Base-by-base conservation (phyloP, 2,797 vertebrate genomes). In the Leptodactylus fallax region DNA sequence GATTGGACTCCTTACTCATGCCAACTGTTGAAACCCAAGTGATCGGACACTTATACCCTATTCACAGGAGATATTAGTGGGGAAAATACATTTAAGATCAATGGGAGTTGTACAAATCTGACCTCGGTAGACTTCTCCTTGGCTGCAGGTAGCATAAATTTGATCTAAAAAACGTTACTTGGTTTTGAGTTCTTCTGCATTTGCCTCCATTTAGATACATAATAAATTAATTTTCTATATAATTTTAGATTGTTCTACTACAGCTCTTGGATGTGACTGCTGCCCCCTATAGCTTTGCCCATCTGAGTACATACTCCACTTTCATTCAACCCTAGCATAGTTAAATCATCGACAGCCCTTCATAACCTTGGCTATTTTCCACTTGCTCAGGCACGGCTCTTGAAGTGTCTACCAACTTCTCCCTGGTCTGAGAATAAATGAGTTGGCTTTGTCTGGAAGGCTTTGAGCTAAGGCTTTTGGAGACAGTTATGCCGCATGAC, bases 401-500 rank as follows among this genome's bases (percentile, higher is more conserved):
- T 23, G 63, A 80, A 49, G n/a, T 17, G 14, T 67, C 58, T 56
- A 49, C 36, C 47, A 49, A 79, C 49, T 56, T 51, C 45, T 67
- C 58, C 7, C n/a, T 51, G 19, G 36, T 23, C 36, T 27, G 17
- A 49, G 58, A 53, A 61, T 53, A 77, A 60, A 78, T 79, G 60
- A 69, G 47, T 25, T 82, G 67, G 53, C 61, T 84, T 27, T 78
- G 53, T 77, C 82, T 84, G 14, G n/a, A 71, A 71, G 81, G 76
- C 76, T 80, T 69, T 58, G 61, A 77, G 58, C 47, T 67, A 36
- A 49, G 56, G 56, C 74, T 65, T 61, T 19, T 47, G 9, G 23
- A 72, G 76, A 80, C 12, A 51, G 25, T 80, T 71, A 80, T 74
- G n/a, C 51, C 27, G 19, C 60, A 60, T 88, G 87, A 88, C 87